Evolutionary conservation across 2,797 vertebrate species (phyloP), one percentile per base, ranked within the genome.

Genomic region (Rhynchotus rufescens): DNA sequence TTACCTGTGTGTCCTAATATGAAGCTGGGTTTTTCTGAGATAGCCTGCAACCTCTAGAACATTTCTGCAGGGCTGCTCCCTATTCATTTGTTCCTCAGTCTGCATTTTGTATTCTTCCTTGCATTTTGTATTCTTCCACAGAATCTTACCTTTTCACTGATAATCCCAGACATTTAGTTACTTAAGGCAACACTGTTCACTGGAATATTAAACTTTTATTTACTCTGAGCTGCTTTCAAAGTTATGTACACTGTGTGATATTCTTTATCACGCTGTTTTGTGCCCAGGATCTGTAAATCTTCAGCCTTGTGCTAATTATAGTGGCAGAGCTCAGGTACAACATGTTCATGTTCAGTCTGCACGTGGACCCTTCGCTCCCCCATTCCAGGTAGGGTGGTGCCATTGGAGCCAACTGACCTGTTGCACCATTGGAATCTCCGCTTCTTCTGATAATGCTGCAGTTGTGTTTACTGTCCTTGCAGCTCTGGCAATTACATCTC

Each of bases 381-480:
- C 64, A 7, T 83, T 91, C 68, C 73, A 91, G 84, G 82, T 85
- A 64, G 11, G 2, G 9, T 62, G 89, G 56, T 85, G 10, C 42
- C 82, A 92, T 79, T 93, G 32, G 23, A 86, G 85, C 64, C 81
- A 84, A 93, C 94, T 93, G 93, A 95, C 92, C 91, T 87, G 74
- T 92, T 92, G 87, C 84, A 92, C 84, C 91, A 93, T 12, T 92
- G 90, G 80, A 87, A 95, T 86, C 65, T 95, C 91, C 94, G 65
- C 61, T 76, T 93, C 76, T 93, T 77, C 93, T 93, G 92, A 88
- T 92, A 92, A 76, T 86, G 42, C 54, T 2, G 15, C 89, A 92
- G 66, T 92, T 95, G n/a, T 97, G 90, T 97, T 96, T 97, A 92
- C 95, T 96, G 95, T 96, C 88, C 95, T 96, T 96, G 94, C 77